Conservation (phyloP, 1,140 invertebrate species). For the Heliothis subflexa region DNA sequence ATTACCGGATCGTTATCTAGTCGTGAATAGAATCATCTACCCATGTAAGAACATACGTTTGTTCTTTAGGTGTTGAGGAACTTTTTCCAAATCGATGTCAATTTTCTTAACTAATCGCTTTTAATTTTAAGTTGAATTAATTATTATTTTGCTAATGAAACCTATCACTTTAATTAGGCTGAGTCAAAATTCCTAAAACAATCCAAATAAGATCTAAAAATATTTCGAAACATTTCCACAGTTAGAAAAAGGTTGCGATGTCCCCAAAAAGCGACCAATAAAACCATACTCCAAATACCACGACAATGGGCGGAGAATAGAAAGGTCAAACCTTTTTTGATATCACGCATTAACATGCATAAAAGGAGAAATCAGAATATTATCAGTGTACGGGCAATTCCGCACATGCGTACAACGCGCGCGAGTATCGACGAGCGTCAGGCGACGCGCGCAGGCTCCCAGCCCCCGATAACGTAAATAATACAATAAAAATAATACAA, state of each 20-base stretch:
- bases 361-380: constrained; percentile 80
- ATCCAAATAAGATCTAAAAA: no score
- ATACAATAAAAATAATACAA: constrained; percentile 81
- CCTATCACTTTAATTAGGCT: no score
- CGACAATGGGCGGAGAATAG: constrained; percentile 47
- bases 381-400: constrained; percentile 63
- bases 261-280: constrained; percentile 29
- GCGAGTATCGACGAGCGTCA: constrained; percentile 68
- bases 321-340: constrained; percentile 66
- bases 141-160: no score
- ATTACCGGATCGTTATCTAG: neutral
- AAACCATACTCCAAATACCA: constrained; percentile 52
- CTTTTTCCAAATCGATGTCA: no score
- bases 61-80: no score
- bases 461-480: constrained; percentile 71
- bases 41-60: neutral
- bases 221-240: no score
- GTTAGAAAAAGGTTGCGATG: no score
- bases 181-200: no score
- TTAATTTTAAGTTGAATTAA: no score
- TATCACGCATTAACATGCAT: constrained; percentile 76
- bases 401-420: constrained; percentile 75
- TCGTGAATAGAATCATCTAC: neutral
- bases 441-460: constrained; percentile 69
- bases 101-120: no score